These are phyloP conservation scores for Alaudala cheleensis DNA, from an alignment of 2,113 vertebrate species.

Conservation along the genomic window DNA sequence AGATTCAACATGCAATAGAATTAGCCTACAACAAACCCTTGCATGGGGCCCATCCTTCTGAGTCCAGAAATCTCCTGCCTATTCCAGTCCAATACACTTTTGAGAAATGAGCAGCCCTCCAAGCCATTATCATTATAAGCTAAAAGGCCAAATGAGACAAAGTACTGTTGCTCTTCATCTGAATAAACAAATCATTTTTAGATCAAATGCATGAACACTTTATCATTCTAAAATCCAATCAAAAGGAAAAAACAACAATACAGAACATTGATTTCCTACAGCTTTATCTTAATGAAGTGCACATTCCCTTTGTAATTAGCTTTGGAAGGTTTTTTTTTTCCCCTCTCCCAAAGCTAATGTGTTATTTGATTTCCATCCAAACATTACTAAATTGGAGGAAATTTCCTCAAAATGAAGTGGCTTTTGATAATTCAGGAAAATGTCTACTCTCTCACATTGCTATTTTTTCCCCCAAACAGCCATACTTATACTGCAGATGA, in stretches of 20 bases:
- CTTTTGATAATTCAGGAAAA: conserved; percentile 32
- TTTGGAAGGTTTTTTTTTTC: neutral
- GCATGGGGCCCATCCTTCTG: conserved; percentile 8
- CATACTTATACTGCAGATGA: conserved; percentile 43
- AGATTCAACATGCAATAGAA: conserved; percentile 70
- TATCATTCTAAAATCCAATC: conserved; percentile 48
- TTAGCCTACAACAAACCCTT: conserved; percentile 64
- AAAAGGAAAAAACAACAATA: conserved; percentile 60
- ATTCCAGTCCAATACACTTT: conserved; percentile 49
- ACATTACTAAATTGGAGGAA: conserved; percentile 28
- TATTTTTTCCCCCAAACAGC: conserved; percentile 36
- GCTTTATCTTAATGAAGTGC: conserved; percentile 71
- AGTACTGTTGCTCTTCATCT: conserved; percentile 57
- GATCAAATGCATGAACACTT: conserved; percentile 41
- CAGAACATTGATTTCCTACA: conserved; percentile 58
- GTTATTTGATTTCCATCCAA: conserved; percentile 35
- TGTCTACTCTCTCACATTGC: neutral
- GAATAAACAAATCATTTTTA: conserved; percentile 54
- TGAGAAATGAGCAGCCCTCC: conserved; percentile 47
- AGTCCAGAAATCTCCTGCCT: conserved; percentile 44
- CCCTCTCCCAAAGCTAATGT: conserved; percentile 31
- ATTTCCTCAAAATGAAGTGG: conserved; percentile 39
- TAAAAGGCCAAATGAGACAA: conserved; percentile 62
- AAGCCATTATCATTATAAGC: conserved; percentile 42
- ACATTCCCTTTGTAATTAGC: conserved; percentile 64